A percentile compares a stretch with the other conserved stretches of the same genome.
Evolutionary conservation across 2,797 vertebrate species (phyloP).

Genomic region (Miichthys miiuy): DNA sequence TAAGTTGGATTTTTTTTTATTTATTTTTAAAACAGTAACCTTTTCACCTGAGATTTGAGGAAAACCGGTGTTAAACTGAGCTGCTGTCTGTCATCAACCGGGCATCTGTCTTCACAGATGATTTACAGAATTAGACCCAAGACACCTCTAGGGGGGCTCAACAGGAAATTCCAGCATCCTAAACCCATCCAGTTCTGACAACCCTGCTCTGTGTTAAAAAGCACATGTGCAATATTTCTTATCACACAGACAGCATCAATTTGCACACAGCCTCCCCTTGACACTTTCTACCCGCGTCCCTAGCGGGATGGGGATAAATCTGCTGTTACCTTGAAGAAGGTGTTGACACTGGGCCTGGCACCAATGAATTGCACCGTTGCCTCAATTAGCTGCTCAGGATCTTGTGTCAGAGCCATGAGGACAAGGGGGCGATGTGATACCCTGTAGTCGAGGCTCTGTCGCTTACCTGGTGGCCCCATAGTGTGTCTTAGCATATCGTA

Average conservation of each 20-base stretch:
- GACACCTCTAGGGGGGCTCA: conserved; percentile 28
- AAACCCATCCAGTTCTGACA: conserved; percentile 43
- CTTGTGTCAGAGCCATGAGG: conserved; percentile 70
- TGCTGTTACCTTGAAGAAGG: conserved; percentile 67
- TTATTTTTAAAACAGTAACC: neutral
- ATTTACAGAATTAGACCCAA: conserved; percentile 44
- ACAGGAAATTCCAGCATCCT: conserved; percentile 68
- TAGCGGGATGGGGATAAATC: conserved; percentile 53
- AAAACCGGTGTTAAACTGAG: conserved; percentile 8
- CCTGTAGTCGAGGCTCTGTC: conserved; percentile 61
- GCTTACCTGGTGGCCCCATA: conserved; percentile 71
- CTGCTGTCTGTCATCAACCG: conserved; percentile 26
- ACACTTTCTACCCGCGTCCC: conserved; percentile 44
- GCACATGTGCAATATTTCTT: conserved; percentile 59
- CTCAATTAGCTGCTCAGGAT: conserved; percentile 77
- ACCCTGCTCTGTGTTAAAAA: conserved; percentile 38
- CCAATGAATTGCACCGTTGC: conserved; percentile 70
- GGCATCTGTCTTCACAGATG: conserved; percentile 44
- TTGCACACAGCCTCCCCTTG: conserved; percentile 57
- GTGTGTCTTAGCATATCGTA: conserved; percentile 64
- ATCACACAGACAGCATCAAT: conserved; percentile 54
- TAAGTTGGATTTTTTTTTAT: neutral
- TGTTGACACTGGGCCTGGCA: conserved; percentile 70
- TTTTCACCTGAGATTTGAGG: conserved; percentile 7
- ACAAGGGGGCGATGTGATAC: conserved; percentile 67